Percentiles rank a stretch among this genome's conserved stretches.
These are phyloP conservation scores for Oreotrochilus melanogaster DNA, from an alignment of 2,113 vertebrate genomes.

Conservation along the genomic window DNA sequence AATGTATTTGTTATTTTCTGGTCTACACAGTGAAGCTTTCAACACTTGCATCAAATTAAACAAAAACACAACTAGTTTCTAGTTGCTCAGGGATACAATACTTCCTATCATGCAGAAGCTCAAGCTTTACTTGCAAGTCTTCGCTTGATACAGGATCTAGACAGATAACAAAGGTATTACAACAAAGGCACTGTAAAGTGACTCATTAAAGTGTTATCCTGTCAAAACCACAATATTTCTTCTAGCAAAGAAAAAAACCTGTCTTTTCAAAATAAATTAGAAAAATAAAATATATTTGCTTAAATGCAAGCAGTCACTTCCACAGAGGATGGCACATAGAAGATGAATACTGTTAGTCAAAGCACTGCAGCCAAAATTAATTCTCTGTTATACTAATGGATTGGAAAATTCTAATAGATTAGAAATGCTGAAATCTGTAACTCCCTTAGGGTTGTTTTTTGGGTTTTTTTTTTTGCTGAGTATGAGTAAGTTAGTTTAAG, in stretches of 20 bases:
- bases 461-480: background rate
- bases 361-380: background rate
- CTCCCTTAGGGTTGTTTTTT: background rate
- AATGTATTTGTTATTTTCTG: background rate
- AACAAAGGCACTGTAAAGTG: background rate
- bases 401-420: background rate
- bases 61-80: background rate
- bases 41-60: background rate
- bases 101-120: background rate
- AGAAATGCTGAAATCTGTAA: background rate
- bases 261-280: background rate
- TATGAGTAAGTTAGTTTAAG: background rate
- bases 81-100: background rate
- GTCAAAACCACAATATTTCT: conserved; percentile 29
- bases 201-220: background rate
- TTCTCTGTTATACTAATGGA: background rate
- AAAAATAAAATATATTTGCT: background rate
- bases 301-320: background rate
- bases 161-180: background rate
- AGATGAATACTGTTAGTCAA: background rate
- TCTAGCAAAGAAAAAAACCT: background rate
- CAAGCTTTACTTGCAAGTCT: background rate
- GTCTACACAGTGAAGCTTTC: background rate
- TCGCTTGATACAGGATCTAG: conserved; percentile 7
- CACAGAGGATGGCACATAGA: background rate